phyloP scores from a whole-genome alignment of 1,140 invertebrate genomes.

The Anastatus disparis region DNA sequence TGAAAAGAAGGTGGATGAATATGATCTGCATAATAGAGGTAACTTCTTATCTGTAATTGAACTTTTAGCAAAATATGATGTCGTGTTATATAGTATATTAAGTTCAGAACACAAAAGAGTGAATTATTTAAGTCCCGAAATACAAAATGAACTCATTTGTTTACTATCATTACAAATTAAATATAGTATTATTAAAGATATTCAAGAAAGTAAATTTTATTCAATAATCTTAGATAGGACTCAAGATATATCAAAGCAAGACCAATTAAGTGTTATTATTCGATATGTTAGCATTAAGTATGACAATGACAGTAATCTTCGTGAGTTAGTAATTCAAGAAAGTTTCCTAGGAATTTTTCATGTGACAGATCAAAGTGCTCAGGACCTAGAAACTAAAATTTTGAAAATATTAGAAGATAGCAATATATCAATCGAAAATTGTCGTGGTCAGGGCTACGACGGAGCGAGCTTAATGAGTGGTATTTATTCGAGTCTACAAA shows the following conservation, averaged over 20 bases:
- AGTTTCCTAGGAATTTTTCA: constrained; percentile 42
- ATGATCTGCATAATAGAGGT: constrained; percentile 38
- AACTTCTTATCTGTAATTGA: constrained; percentile 45
- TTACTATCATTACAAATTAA: constrained; percentile 41
- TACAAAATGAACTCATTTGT: constrained; percentile 50
- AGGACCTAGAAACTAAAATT: constrained; percentile 46
- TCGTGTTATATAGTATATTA: constrained; percentile 37
- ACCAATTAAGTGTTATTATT: constrained; percentile 45
- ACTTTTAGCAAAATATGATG: constrained; percentile 42
- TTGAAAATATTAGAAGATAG: constrained; percentile 33
- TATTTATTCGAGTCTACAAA: constrained; percentile 47
- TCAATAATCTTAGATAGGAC: constrained; percentile 52
- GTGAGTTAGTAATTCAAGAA: constrained; percentile 40
- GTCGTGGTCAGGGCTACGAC: constrained; percentile 54
- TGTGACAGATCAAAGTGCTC: constrained; percentile 43
- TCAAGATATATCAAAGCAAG: constrained; percentile 47
- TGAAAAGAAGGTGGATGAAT: constrained; percentile 39
- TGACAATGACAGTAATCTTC: constrained; percentile 38
- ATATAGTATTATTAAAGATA: constrained; percentile 40
- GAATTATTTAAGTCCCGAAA: constrained; percentile 42
- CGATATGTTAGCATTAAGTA: constrained; percentile 40
- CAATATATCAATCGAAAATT: constrained; percentile 32
- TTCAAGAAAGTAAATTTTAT: constrained; percentile 48
- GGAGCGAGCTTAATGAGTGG: constrained; percentile 52
- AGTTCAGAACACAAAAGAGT: constrained; percentile 34